Conservation (phyloP, 2,797 vertebrate genomes). For the Emys orbicularis region DNA sequence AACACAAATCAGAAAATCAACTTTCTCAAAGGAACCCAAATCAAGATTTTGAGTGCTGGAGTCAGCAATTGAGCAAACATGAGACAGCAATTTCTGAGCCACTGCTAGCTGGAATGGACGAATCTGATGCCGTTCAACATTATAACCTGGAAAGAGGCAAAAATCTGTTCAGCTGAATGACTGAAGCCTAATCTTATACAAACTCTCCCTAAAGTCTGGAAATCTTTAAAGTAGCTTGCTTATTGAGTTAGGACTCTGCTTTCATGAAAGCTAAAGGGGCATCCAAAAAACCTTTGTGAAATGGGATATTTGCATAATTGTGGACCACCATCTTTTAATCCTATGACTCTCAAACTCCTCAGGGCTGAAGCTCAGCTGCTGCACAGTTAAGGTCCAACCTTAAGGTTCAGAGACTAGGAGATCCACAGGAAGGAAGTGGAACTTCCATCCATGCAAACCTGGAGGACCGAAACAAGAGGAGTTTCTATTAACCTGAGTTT, state of each 20-base stretch:
- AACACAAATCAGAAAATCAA: conserved; percentile 96
- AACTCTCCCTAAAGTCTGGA: neutral
- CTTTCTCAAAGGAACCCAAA: conserved; percentile 95
- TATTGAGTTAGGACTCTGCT: neutral
- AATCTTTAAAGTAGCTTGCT: neutral
- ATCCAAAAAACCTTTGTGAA: neutral
- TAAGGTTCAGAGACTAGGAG: neutral
- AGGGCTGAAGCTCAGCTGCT: neutral
- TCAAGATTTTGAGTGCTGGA: conserved; percentile 98
- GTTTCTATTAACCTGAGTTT: neutral
- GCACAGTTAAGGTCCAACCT: neutral
- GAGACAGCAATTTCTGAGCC: conserved; percentile 96
- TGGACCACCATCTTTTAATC: neutral
- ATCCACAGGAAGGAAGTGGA: neutral
- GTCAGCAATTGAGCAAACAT: conserved; percentile 97
- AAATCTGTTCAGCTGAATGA: conserved; percentile 24
- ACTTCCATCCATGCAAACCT: neutral
- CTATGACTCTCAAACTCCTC: neutral
- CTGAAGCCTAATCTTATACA: neutral
- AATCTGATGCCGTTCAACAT: conserved; percentile 85
- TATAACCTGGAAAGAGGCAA: conserved; percentile 85
- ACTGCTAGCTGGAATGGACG: conserved; percentile 95
- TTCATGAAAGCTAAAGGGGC: neutral
- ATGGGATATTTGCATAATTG: neutral
- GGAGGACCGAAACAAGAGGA: neutral